Conservation (phyloP, 1,140 invertebrate species). For the Riptortus pedestris region DNA sequence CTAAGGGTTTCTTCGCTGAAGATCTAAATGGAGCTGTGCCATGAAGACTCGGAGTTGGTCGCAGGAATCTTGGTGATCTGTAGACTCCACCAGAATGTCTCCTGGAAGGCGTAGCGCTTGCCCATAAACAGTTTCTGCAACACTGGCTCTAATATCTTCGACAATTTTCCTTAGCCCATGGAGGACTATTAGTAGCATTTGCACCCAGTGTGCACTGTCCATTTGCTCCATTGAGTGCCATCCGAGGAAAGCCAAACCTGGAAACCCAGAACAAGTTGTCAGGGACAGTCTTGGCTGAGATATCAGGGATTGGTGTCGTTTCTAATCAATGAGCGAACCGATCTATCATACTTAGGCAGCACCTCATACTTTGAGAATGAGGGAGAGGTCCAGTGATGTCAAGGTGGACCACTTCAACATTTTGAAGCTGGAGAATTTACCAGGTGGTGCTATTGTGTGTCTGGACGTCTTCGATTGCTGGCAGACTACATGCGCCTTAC, state of each 20-base stretch:
- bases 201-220: conserved; percentile 27
- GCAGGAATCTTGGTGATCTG: conserved; percentile 5
- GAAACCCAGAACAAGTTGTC: conserved; percentile 29
- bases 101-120: conserved; percentile 34
- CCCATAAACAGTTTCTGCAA: conserved; percentile 37
- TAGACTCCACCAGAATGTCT: conserved; percentile 34
- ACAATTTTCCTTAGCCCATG: conserved; percentile 35
- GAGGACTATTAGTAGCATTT: conserved; percentile 36
- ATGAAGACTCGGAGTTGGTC: too few relatives aligned
- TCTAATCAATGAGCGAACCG: conserved; percentile 33
- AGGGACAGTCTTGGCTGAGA: conserved; percentile 30
- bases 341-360: conserved; percentile 32
- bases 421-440: conserved; percentile 26
- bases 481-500: too few relatives aligned
- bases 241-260: conserved; percentile 29
- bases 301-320: conserved; percentile 32
- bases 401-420: conserved; percentile 34
- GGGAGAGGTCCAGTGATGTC: conserved; percentile 32
- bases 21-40: too few relatives aligned
- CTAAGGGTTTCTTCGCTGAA: too few relatives aligned
- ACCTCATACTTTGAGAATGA: conserved; percentile 29
- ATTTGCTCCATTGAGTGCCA: conserved; percentile 30
- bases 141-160: too few relatives aligned
- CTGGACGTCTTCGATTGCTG: conserved; percentile 28
- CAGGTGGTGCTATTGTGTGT: conserved; percentile 31